Evolutionary conservation across 2,113 vertebrate genomes (phyloP).

Genomic region (Neolamprologus fasciatus): DNA sequence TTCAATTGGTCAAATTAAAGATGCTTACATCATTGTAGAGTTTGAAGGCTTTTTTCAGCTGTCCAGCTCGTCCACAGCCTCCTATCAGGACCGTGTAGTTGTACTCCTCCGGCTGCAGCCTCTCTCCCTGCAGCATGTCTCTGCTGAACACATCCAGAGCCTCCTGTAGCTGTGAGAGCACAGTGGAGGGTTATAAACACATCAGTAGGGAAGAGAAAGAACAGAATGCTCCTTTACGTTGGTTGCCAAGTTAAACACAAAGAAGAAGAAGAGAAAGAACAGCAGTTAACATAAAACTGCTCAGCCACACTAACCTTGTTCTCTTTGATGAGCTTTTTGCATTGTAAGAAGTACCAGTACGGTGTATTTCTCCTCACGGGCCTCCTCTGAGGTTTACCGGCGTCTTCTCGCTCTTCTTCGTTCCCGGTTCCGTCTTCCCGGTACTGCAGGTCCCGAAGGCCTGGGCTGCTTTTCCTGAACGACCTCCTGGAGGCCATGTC

Average conservation of each 20-base stretch:
- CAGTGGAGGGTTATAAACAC: neutral
- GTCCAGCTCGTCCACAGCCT: slow-evolving; percentile 84
- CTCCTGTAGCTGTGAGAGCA: slow-evolving; percentile 75
- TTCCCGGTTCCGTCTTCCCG: slow-evolving; percentile 37
- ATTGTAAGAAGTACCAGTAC: slow-evolving; percentile 88
- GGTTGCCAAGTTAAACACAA: neutral
- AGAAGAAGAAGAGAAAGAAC: neutral
- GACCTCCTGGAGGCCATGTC: slow-evolving; percentile 58
- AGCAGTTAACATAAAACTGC: neutral
- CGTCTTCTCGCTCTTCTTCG: neutral
- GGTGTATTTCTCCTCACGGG: slow-evolving; percentile 71
- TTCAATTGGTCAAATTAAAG: neutral
- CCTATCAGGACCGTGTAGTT: slow-evolving; percentile 93
- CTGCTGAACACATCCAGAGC: slow-evolving; percentile 85
- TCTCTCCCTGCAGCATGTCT: slow-evolving; percentile 85
- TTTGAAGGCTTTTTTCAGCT: slow-evolving; percentile 84
- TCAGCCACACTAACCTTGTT: slow-evolving; percentile 74
- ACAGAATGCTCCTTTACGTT: neutral
- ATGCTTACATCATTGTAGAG: slow-evolving; percentile 84
- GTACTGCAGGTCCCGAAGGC: slow-evolving; percentile 56
- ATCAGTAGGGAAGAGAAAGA: neutral
- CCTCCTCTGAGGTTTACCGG: neutral
- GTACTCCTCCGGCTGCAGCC: slow-evolving; percentile 76
- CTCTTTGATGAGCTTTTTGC: slow-evolving; percentile 81
- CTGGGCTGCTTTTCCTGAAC: slow-evolving; percentile 70